A percentile compares a stretch with the other conserved stretches of the same genome.
These are phyloP conservation scores for Penaeus indicus DNA, from an alignment of 1,140 invertebrate species.

Conservation along the genomic window DNA sequence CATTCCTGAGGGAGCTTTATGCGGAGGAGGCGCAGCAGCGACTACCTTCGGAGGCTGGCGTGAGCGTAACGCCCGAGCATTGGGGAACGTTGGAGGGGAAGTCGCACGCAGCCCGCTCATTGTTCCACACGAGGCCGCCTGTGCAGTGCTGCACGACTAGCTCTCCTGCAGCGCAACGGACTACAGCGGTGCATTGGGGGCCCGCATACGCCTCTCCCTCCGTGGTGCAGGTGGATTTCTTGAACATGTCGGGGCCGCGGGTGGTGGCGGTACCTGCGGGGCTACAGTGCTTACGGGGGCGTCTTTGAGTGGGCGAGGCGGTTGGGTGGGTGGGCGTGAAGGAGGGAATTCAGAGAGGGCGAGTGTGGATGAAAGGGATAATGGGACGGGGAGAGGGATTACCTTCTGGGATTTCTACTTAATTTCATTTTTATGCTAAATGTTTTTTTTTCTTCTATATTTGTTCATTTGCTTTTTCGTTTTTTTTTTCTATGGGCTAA, in stretches of 20 bases:
- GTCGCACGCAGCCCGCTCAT: constrained; percentile 1
- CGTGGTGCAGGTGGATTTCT: constrained; percentile 6
- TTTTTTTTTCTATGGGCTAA: no score
- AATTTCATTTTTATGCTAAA: no score
- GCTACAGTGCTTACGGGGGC: constrained; percentile 36
- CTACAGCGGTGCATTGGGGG: constrained; percentile 40
- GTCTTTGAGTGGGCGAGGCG: not conserved
- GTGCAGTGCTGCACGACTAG: constrained; percentile 39
- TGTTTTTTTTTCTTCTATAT: no score
- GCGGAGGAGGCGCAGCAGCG: not conserved
- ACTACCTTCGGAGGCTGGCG: constrained; percentile 41
- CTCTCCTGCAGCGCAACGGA: constrained; percentile 18
- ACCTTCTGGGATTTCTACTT: no score
- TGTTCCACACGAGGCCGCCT: constrained; percentile 49
- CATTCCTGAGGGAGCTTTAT: not conserved
- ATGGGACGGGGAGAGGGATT: no score
- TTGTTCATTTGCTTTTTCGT: no score
- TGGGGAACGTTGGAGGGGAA: constrained; percentile 38
- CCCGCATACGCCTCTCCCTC: constrained; percentile 31
- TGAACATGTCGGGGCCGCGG: not conserved
- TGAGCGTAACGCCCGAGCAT: constrained; percentile 39
- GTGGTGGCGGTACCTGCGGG: constrained; percentile 40
- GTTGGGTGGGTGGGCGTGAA: no score
- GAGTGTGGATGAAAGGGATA: no score
- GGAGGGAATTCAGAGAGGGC: no score